Percentiles rank a stretch among this genome's conserved stretches.
These are phyloP conservation scores for Sminthopsis crassicaudata DNA, from an alignment of 2,113 vertebrate species.

Conservation along the genomic window DNA sequence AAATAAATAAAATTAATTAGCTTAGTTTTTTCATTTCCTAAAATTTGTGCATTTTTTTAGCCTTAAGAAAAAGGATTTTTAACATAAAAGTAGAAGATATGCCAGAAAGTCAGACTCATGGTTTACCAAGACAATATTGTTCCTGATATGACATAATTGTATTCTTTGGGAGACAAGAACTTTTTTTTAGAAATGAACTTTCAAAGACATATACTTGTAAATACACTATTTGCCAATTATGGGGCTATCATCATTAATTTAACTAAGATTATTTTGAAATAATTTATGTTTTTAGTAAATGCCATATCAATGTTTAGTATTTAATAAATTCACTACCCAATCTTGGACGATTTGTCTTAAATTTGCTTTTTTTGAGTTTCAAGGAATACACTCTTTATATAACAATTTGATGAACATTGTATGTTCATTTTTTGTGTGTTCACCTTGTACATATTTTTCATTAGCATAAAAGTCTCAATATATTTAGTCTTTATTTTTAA, in stretches of 20 bases:
- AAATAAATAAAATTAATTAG: background rate
- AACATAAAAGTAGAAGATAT: background rate
- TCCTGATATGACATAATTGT: background rate
- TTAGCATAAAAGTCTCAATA: background rate
- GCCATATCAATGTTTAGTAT: background rate
- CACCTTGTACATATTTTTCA: background rate
- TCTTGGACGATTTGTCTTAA: background rate
- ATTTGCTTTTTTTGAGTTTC: background rate
- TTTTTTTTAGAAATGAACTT: background rate
- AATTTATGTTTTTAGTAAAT: background rate
- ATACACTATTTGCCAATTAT: background rate
- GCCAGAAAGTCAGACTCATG: background rate
- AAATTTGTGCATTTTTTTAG: background rate
- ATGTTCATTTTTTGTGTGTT: background rate
- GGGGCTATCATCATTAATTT: background rate
- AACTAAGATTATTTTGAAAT: background rate
- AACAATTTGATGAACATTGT: background rate
- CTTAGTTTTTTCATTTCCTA: background rate
- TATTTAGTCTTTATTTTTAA: background rate
- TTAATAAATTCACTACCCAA: background rate
- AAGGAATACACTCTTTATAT: background rate
- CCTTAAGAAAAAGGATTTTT: background rate
- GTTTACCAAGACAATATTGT: background rate
- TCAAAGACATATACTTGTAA: background rate
- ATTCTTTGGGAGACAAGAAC: background rate